These are phyloP conservation scores for Phragmatobia fuliginosa DNA, from an alignment of 2,888 invertebrate species.

Conservation along the genomic window DNA sequence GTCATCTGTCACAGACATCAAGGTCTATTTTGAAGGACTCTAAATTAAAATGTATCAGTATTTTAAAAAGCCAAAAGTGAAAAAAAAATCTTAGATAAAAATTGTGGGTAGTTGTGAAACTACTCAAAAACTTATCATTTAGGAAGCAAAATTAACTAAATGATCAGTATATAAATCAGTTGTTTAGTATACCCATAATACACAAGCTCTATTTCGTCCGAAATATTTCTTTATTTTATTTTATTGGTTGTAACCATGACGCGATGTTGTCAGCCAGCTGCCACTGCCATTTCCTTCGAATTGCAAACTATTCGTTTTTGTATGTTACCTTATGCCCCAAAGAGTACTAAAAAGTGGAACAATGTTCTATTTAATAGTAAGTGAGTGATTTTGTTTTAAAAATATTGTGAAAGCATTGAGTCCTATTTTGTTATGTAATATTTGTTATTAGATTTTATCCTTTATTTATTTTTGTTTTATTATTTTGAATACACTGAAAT, in stretches of 20 bases:
- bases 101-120: neutral
- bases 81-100: neutral
- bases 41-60: neutral
- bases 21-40: neutral
- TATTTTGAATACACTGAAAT: neutral
- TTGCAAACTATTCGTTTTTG: neutral
- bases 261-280: neutral
- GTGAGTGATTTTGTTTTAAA: neutral
- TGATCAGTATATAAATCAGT: too few relatives aligned
- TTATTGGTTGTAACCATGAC: neutral
- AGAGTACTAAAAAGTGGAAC: neutral
- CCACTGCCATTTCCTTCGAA: neutral
- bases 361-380: neutral
- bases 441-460: neutral
- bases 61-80: neutral
- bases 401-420: neutral
- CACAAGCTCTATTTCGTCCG: too few relatives aligned
- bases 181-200: too few relatives aligned
- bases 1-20: too few relatives aligned
- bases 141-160: neutral
- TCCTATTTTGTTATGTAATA: neutral
- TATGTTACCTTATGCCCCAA: slow-evolving; percentile 7
- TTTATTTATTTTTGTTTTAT: neutral
- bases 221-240: too few relatives aligned
- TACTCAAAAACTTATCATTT: neutral